Conservation (phyloP, 1,140 invertebrate genomes). For the Brachionus sp. region DNA sequence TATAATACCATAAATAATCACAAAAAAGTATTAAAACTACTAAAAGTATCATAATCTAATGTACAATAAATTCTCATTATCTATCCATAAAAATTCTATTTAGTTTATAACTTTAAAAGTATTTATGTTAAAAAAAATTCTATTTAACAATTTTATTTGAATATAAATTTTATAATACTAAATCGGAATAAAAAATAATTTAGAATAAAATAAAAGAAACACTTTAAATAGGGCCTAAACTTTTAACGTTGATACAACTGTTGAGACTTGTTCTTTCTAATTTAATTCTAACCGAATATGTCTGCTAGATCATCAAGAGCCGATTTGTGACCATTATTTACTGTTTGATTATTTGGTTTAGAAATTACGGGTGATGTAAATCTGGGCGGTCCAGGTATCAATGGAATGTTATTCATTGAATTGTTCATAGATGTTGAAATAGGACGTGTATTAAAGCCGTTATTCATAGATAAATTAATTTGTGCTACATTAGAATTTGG, state of each 20-base stretch:
- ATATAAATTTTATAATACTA: background rate
- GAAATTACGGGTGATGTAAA: background rate
- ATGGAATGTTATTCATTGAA: background rate
- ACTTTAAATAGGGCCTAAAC: background rate
- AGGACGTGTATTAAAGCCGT: background rate
- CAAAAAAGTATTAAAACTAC: no score
- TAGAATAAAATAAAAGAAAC: conserved; percentile 10
- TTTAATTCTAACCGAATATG: background rate
- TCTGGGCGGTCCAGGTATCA: background rate
- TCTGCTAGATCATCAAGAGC: conserved; percentile 34
- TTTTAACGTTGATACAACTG: background rate
- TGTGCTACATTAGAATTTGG: background rate
- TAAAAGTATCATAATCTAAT: no score
- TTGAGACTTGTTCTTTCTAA: background rate
- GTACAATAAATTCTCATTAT: no score
- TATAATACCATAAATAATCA: no score
- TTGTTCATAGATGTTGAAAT: background rate
- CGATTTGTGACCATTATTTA: conserved; percentile 1
- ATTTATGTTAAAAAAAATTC: no score
- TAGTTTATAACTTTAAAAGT: no score
- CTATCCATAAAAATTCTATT: no score
- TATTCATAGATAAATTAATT: background rate
- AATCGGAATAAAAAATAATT: conserved; percentile 12
- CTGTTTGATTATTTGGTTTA: background rate
- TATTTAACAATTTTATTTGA: background rate